Base-by-base conservation (phyloP, 2,797 vertebrate species). In the Melanotaenia parkinsoni region DNA sequence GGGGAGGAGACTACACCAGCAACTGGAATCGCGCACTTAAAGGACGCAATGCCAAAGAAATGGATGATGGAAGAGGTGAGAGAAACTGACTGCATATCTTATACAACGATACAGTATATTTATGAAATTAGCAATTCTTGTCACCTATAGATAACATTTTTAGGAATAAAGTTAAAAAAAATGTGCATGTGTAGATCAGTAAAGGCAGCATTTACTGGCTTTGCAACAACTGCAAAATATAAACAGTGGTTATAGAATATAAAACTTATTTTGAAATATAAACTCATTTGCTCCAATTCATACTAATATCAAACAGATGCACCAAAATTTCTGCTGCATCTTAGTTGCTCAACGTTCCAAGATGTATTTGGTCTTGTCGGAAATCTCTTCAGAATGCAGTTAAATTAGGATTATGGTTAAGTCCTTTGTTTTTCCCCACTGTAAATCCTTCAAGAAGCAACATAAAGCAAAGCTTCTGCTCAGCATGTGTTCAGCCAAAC, bases 21-120 rank as follows among this genome's bases (percentile, higher is more conserved):
- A 84, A 89, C 68, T 95, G 96, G 94, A 96, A 93, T 87, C 86
- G 95, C 1, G 95, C 93, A 1, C 90, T 95, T 26, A 95, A 96
- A 89, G 92, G 94, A 61, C 95, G 96, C 76, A 93, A 77, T 5
- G 76, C 90, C 76, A 96, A 95, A 6, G 96, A 98, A 66, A 85
- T 95, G 70, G 97, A 98, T 6, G 97, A 98, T 28, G 96, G 95
- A 59, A 92, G 95, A 97, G 97, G 98, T 98, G 91, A 92, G 92
- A 88, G 22, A 26, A 24, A 2, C 13, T 53, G 1, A 57, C 4
- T 13, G 5, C 5, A 32, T 43, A 30, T 22, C 14, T 56, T 8
- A 24, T 33, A 63, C 20, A 28, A 5, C 33, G 14, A 11, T 37
- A 53, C 7, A 20, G 3, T 43, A 43, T 43, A 40, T 40, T 16